These are phyloP conservation scores for Pithys albifrons DNA, from an alignment of 2,113 vertebrate genomes.

Conservation along the genomic window DNA sequence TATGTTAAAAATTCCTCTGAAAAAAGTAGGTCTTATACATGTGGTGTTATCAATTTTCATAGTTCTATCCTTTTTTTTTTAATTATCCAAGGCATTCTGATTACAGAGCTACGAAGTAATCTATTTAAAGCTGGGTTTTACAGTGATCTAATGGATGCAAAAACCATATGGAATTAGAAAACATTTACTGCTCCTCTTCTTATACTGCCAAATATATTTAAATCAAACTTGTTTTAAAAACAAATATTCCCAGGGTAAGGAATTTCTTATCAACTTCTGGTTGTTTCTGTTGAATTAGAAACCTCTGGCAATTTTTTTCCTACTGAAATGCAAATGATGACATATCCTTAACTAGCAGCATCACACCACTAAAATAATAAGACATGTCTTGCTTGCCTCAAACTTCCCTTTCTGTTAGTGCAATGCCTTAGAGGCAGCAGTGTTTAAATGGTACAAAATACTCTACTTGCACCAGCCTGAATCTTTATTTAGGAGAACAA, in stretches of 20 bases:
- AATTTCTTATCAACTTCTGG: conserved; percentile 19
- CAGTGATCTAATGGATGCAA: conserved; percentile 16
- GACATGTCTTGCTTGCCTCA: conserved; percentile 16
- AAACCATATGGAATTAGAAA: conserved; percentile 51
- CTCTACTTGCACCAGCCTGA: conserved; percentile 48
- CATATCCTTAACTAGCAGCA: conserved; percentile 29
- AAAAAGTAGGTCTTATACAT: conserved; percentile 44
- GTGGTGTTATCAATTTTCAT: conserved; percentile 6
- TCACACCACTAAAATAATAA: conserved; percentile 22
- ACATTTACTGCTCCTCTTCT: conserved; percentile 47
- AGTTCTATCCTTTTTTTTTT: conserved; percentile 20
- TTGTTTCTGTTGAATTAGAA: conserved; percentile 36
- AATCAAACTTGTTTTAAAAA: conserved; percentile 50
- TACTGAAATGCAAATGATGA: conserved; percentile 64
- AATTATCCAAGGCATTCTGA: conserved; percentile 51
- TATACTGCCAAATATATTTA: conserved; percentile 33
- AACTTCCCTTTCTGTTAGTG: conserved; percentile 36
- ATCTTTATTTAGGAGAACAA: conserved; percentile 62
- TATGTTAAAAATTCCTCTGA: neutral
- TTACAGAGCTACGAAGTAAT: conserved; percentile 43
- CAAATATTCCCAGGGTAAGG: conserved; percentile 59
- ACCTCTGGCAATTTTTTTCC: conserved; percentile 53
- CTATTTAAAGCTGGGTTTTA: conserved; percentile 40
- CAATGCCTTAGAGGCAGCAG: conserved; percentile 56
- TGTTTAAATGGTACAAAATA: conserved; percentile 61